Evolutionary conservation across 37 sponge, comb jelly and placozoan species (phyloP).

Genomic region (Bolinopsis microptera): DNA sequence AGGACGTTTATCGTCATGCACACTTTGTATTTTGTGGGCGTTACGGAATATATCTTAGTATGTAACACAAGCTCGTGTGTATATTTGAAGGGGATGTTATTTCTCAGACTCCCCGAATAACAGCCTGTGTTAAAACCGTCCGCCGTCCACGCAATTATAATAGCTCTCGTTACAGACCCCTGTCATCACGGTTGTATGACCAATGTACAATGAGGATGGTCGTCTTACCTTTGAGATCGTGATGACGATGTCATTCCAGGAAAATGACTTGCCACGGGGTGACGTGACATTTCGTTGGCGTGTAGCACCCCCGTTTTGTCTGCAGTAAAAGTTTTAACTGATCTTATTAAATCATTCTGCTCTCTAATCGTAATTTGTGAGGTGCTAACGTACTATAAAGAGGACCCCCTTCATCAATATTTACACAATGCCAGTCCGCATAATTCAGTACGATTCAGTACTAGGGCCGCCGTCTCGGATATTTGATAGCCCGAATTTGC

Average conservation of each 20-base stretch:
- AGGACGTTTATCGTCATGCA: too few species aligned
- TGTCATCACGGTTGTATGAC: background rate
- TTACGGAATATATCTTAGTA: too few species aligned
- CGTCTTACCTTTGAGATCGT: too few species aligned
- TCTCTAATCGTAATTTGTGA: background rate
- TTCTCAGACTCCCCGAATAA: too few species aligned
- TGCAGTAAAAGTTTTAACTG: background rate
- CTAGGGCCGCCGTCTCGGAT: background rate
- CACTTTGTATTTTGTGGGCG: too few species aligned
- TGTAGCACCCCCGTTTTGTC: too few species aligned
- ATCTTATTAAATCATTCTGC: background rate
- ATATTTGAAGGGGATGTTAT: too few species aligned
- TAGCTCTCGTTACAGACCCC: background rate
- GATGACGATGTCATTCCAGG: too few species aligned
- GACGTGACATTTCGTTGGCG: background rate
- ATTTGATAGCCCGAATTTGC: background rate
- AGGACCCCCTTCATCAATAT: background rate
- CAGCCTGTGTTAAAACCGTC: background rate
- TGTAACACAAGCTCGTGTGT: too few species aligned
- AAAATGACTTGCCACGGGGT: background rate
- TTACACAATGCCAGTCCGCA: background rate
- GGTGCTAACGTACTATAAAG: background rate
- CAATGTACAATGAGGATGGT: too few species aligned
- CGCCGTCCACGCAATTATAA: too few species aligned
- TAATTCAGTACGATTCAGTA: background rate